These are phyloP conservation scores for Poeciliopsis turneri DNA, from an alignment of 2,797 vertebrate genomes.

Conservation along the genomic window DNA sequence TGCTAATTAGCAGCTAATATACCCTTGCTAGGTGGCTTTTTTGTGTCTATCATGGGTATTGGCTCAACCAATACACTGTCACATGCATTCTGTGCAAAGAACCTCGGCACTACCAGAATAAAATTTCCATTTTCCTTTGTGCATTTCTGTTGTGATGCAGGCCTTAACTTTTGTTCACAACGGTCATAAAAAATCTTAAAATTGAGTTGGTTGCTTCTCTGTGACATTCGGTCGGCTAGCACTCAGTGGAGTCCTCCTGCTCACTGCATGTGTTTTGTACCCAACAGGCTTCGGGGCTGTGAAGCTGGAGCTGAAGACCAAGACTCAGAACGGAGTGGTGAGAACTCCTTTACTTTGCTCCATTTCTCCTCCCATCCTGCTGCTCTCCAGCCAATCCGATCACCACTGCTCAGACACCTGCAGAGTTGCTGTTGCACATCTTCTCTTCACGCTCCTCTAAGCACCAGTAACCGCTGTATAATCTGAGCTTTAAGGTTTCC, in stretches of 20 bases:
- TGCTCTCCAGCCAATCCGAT: neutral
- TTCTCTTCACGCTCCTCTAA: neutral
- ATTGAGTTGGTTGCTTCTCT: too few species aligned
- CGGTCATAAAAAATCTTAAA: too few species aligned
- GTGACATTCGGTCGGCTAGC: too few species aligned
- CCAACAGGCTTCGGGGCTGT: conserved; percentile 91
- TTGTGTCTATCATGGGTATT: too few species aligned
- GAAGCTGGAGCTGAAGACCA: conserved; percentile 95
- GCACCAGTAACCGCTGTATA: conserved; percentile 10
- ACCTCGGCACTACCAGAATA: too few species aligned
- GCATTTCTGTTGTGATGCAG: too few species aligned
- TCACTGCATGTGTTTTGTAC: conserved; percentile 1
- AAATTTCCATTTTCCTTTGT: too few species aligned
- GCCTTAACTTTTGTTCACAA: too few species aligned
- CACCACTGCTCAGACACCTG: neutral
- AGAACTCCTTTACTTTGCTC: conserved; percentile 56
- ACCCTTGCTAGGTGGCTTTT: too few species aligned
- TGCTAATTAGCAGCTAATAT: too few species aligned
- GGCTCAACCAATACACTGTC: too few species aligned
- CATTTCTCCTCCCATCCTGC: neutral
- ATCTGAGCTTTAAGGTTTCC: conserved; percentile 20
- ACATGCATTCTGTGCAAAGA: too few species aligned
- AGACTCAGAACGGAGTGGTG: conserved; percentile 94
- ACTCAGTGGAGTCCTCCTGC: neutral
- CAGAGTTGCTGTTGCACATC: neutral